These are phyloP conservation scores for Epirrhoe alternata DNA, from an alignment of 2,888 invertebrate species.

Conservation along the genomic window DNA sequence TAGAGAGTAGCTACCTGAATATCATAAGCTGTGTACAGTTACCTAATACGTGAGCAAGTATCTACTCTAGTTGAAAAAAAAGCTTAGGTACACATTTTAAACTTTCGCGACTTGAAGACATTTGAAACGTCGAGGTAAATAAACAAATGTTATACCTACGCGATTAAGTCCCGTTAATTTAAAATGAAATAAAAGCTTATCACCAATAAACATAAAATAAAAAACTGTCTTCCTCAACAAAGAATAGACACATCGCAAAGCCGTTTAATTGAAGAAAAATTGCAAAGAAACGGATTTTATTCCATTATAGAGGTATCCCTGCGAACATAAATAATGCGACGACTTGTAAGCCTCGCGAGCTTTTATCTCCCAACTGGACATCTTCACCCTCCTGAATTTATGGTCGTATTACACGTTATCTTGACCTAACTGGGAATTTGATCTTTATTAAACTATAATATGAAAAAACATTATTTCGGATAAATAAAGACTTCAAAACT, in stretches of 20 bases:
- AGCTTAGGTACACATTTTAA: no score
- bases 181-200: no score
- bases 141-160: no score
- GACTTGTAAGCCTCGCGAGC: constrained; percentile 52
- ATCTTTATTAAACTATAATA: background rate
- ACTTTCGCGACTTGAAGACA: no score
- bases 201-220: background rate
- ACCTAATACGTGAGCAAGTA: no score
- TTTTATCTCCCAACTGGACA: constrained; percentile 48
- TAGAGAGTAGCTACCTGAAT: no score
- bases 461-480: background rate
- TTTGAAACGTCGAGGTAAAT: no score
- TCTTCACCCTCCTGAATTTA: constrained; percentile 53
- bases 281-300: constrained; percentile 32
- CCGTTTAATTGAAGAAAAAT: constrained; percentile 7
- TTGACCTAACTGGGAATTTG: constrained; percentile 30
- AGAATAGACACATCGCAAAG: background rate
- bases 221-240: background rate
- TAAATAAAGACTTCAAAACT: background rate
- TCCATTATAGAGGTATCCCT: constrained; percentile 36
- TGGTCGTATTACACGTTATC: constrained; percentile 51
- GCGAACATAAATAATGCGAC: constrained; percentile 40
- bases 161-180: no score
- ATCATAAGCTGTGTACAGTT: no score
- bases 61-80: no score